Base-by-base conservation (phyloP, 2,888 invertebrate species). In the Piscicola geometra region DNA sequence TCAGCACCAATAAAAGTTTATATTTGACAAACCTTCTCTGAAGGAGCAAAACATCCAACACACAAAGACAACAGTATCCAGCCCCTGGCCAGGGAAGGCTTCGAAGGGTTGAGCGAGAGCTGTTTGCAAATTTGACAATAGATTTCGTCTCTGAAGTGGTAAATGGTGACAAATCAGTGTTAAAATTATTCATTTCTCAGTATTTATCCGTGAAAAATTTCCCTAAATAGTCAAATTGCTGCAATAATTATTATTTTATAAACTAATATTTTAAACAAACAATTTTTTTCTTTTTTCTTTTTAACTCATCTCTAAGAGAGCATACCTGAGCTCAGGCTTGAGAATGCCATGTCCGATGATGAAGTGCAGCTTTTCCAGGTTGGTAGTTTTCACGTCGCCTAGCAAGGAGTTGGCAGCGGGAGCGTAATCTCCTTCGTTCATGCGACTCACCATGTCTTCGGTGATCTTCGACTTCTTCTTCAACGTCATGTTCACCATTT, bases 31-130 rank as follows among this genome's bases (percentile, higher is more conserved):
- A 84, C 86, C 82, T 85, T 86, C 78, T 96, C 95, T n/a, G 96
- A 94, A 0, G 99, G 99, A 18, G 98, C 97, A 86, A 99, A 99
- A 85, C 99, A 99, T 50, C 99, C 98, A 0, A 98, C 97, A 87
- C 99, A 99, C 1, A 99, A 87, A 0, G 98, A 97, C 25, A 99
- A 87, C 41, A 99, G 87, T 81, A 99, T 99, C 99, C 99, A 99
- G 47, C 99, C 99, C 80, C 99, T 89, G 0, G 98, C 98, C 85
- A 96, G 95, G 0, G 95, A 96, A n/a, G 95, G 94, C 85, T 96
- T 96, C 0, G 93, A 82, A 0, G 86, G 85, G 81, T 88, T 88
- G 78, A 84, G 81, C 52, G 83, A 85, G 77, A 88, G 81, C 81
- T 88, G 88, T 81, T 88, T 88, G 81, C 86, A 86, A 70, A 88